Percentiles rank a stretch among this genome's conserved stretches.
These are phyloP conservation scores for Nomada goodeniana DNA, from an alignment of 2,888 invertebrate genomes.

Conservation along the genomic window DNA sequence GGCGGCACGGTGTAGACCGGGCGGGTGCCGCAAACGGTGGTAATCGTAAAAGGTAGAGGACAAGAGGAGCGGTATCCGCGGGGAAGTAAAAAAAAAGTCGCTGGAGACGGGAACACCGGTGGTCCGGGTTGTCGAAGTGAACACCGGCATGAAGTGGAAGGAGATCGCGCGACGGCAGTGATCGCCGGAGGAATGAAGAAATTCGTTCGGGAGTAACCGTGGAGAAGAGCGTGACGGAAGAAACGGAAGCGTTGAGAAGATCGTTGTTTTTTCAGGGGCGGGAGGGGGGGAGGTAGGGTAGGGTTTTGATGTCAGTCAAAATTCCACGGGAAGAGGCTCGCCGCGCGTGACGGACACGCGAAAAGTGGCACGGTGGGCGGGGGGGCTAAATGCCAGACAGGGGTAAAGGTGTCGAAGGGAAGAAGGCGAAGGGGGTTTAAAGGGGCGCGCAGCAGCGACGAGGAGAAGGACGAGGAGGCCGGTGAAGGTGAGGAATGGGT, in stretches of 20 bases:
- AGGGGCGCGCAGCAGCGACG: conserved; percentile 15
- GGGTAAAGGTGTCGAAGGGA: conserved; percentile 13
- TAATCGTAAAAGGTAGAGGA: background rate
- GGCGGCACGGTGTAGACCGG: conserved; percentile 27
- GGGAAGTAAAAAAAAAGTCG: background rate
- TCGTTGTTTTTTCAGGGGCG: background rate
- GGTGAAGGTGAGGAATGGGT: conserved; percentile 87
- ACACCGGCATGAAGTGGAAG: conserved; percentile 22
- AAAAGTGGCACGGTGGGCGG: background rate
- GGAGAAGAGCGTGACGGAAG: background rate
- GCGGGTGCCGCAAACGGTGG: background rate
- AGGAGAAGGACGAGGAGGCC: conserved; percentile 21
- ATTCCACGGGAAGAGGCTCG: no score
- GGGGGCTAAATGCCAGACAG: conserved; percentile 52
- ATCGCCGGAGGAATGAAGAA: background rate
- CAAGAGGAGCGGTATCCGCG: background rate
- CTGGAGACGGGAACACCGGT: conserved; percentile 6
- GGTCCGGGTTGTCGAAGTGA: conserved; percentile 16
- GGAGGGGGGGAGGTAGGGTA: no score
- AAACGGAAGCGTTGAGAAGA: background rate
- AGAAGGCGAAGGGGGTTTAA: conserved; percentile 33
- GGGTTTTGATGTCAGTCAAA: no score
- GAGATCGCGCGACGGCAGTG: background rate
- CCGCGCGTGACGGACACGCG: no score
- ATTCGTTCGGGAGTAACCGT: background rate